Evolutionary conservation across 2,888 invertebrate genomes (phyloP), one percentile per base, ranked within the genome.

Genomic region (Pediacus dermestoides): DNA sequence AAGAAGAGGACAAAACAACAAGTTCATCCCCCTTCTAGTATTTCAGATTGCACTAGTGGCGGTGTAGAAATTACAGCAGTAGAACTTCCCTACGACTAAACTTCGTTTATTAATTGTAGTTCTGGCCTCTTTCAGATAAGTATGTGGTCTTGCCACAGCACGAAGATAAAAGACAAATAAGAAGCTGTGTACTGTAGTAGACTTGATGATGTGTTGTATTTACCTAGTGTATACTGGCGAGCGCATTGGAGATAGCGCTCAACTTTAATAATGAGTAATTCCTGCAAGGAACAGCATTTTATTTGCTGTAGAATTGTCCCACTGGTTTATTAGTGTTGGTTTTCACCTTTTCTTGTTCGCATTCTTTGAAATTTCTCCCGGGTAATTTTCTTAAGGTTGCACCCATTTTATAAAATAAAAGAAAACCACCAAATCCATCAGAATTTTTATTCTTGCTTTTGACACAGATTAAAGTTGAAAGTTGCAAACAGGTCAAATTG

Each of bases 31-130:
- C 14, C 43, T 53, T 18, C 21, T 55, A 54, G 55, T 60, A 61
- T 62, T 60, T 60, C 59, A 61, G 59, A 64, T 61, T 60, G 59
- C 49, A 52, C 53, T 50, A 53, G 51, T 54, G 53, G 53, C 50
- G 53, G 52, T 54, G 53, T 50, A 52, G 48, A 50, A 60, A 61
- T 61, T 61, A 60, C 56, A 55, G 46, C 42, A 35, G 32, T 37
- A 34, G 46, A 55, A 63, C 49, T 57, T 58, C 54, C 53, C 50
- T 54, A 56, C 57, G 54, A 53, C 54, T 23, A 58, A 63, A 64
- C 60, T 63, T 62, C 61, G 58, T 61, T 64, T 64, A 63, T 63
- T 63, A 64, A 64, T 62, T 60, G 61, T 57, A 54, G 57, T 57
- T 57, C 57, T 54, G 53, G 55, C 53, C 48, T 52, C 50, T 52